phyloP scores from a whole-genome alignment of 2,113 vertebrate species.

The Plecotus auritus region DNA sequence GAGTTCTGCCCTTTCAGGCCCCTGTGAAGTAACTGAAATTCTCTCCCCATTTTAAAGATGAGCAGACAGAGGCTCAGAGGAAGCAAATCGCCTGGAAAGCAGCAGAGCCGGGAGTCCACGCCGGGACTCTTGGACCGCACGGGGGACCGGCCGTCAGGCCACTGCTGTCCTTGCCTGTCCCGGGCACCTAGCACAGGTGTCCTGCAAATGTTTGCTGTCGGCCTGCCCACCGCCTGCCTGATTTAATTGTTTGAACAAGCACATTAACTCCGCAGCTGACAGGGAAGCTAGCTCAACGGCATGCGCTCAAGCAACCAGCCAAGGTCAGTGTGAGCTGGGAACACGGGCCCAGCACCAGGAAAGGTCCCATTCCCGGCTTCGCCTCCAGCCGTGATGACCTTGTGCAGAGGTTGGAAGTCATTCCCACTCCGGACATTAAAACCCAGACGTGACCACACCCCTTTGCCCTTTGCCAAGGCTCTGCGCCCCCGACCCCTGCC shows the following conservation, averaged over 20 bases:
- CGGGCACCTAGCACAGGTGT: background rate
- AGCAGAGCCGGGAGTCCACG: background rate
- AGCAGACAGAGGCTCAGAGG: background rate
- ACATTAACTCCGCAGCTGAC: background rate
- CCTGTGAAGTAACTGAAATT: background rate
- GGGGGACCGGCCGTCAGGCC: rapidly evolving
- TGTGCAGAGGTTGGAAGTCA: background rate
- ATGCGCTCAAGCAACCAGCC: background rate
- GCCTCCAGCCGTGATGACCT: background rate
- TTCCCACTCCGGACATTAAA: background rate
- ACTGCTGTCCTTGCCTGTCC: background rate
- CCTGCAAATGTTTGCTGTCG: background rate
- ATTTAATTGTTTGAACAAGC: slow-evolving; percentile 24
- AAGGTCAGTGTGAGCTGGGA: background rate
- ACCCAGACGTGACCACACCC: background rate
- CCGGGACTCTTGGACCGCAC: too few species aligned
- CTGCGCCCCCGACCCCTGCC: background rate
- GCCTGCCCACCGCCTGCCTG: background rate
- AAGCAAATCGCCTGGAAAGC: background rate
- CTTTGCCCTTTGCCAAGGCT: too few species aligned
- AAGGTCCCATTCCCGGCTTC: background rate
- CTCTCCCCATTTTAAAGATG: background rate
- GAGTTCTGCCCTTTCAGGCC: background rate
- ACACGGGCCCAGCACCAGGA: rapidly evolving
- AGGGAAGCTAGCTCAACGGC: rapidly evolving